A percentile compares a stretch with the other conserved stretches of the same genome.
Evolutionary conservation across 1,140 invertebrate species (phyloP).

Genomic region (Aphaenogaster ashmeadi): DNA sequence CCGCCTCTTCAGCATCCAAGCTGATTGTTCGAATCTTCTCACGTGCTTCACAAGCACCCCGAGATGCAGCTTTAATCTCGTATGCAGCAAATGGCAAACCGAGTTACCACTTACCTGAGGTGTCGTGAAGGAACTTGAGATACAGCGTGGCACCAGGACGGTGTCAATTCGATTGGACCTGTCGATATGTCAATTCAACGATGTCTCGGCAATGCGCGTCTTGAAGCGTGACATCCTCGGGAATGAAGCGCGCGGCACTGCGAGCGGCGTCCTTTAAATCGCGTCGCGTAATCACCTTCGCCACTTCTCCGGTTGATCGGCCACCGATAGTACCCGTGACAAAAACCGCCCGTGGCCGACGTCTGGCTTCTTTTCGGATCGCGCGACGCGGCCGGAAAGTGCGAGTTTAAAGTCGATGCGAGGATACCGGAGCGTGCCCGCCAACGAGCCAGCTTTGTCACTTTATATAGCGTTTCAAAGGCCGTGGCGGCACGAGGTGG

Average conservation of each 20-base stretch:
- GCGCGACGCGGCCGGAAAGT: slow-evolving; percentile 66
- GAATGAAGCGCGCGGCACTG: slow-evolving; percentile 24
- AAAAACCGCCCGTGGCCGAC: slow-evolving; percentile 32
- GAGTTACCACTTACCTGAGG: slow-evolving; percentile 27
- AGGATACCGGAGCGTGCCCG: slow-evolving; percentile 26
- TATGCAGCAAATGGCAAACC: not conserved
- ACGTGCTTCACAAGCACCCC: not conserved
- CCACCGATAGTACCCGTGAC: slow-evolving; percentile 53
- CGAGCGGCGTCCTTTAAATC: slow-evolving; percentile 39
- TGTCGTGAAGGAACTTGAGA: not conserved
- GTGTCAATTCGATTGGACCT: slow-evolving; percentile 2
- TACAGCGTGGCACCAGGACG: not conserved
- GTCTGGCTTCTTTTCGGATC: slow-evolving; percentile 74
- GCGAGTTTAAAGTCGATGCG: slow-evolving; percentile 43
- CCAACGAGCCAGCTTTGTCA: slow-evolving; percentile 77
- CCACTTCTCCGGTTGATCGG: slow-evolving; percentile 9
- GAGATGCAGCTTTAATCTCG: slow-evolving; percentile 36
- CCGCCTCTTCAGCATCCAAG: slow-evolving; percentile 8
- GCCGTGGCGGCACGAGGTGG: slow-evolving; percentile 77
- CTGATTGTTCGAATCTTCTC: slow-evolving; percentile 3
- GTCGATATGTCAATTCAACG: slow-evolving; percentile 44
- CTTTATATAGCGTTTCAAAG: slow-evolving; percentile 85
- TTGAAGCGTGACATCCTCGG: slow-evolving; percentile 54
- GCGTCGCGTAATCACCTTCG: slow-evolving; percentile 12
- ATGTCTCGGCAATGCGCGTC: not conserved